These are phyloP conservation scores for Magallana nippona DNA, from an alignment of 2,888 invertebrate species.

Conservation along the genomic window DNA sequence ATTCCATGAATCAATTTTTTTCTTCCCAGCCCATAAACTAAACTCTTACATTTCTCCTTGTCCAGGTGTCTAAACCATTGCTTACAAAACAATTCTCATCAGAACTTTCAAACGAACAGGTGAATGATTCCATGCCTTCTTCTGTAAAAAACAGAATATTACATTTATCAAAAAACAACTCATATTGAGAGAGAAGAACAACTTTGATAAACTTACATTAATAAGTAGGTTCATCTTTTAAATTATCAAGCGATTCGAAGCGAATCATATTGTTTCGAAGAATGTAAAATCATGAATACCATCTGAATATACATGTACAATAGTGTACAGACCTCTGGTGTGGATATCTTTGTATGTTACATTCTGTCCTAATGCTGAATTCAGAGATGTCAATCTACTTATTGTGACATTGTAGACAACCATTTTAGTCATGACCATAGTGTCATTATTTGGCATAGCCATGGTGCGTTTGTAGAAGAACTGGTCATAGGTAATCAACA, in stretches of 20 bases:
- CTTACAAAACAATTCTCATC: slow-evolving; percentile 15
- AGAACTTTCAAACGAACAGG: slow-evolving; percentile 5
- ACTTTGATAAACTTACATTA: too few relatives aligned
- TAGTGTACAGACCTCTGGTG: too few relatives aligned
- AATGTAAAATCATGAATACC: too few relatives aligned
- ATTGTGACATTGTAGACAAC: not conserved
- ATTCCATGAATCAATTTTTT: too few relatives aligned
- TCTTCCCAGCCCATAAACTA: not conserved
- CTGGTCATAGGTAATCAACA: not conserved
- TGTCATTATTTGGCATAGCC: slow-evolving; percentile 1
- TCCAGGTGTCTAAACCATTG: not conserved
- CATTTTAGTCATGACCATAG: not conserved
- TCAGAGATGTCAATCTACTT: not conserved
- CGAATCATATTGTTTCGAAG: too few relatives aligned
- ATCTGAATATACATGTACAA: too few relatives aligned
- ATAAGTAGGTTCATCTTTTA: too few relatives aligned
- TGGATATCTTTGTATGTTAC: too few relatives aligned
- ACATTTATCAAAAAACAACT: not conserved
- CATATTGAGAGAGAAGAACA: too few relatives aligned
- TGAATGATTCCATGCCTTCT: not conserved
- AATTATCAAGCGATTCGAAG: too few relatives aligned
- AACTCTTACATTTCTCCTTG: not conserved
- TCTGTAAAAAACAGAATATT: not conserved
- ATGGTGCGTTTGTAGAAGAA: not conserved
- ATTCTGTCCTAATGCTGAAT: not conserved